Conservation (phyloP, 2,113 vertebrate genomes). For the Nanger granti region DNA sequence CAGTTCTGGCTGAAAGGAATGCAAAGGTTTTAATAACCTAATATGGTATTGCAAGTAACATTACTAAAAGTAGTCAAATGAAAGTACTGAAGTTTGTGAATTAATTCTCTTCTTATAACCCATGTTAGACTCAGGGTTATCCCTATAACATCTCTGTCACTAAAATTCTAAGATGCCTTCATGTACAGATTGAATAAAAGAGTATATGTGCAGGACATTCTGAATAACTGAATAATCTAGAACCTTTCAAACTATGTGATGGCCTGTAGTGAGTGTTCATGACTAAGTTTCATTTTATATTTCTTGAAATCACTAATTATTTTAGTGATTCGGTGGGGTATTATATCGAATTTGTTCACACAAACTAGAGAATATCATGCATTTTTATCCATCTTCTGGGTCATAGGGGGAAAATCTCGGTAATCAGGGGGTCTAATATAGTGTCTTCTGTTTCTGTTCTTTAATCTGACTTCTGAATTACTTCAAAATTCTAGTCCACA, state of each 20-base stretch:
- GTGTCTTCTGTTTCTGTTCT: not conserved
- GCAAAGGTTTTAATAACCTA: not conserved
- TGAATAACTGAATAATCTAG: not conserved
- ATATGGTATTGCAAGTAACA: not conserved
- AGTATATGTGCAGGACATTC: rapidly evolving
- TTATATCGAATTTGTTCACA: not conserved
- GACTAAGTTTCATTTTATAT: not conserved
- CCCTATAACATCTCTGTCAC: too few species aligned
- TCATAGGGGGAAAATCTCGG: not conserved
- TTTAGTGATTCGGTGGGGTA: not conserved
- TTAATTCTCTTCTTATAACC: not conserved
- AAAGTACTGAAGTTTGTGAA: not conserved
- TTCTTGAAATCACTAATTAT: not conserved
- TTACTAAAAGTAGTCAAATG: not conserved
- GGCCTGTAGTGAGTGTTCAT: not conserved
- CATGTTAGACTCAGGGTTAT: not conserved
- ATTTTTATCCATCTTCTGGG: not conserved
- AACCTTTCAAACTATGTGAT: not conserved
- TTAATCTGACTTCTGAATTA: not conserved
- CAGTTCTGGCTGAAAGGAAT: not conserved
- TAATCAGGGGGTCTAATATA: not conserved
- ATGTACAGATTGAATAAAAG: not conserved
- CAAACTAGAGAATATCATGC: not conserved
- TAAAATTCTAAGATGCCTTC: not conserved
- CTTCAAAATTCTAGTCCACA: not conserved